Conservation (phyloP, 30 jellyfish, hydroid and myxozoan species). For the Pelagia noctiluca region DNA sequence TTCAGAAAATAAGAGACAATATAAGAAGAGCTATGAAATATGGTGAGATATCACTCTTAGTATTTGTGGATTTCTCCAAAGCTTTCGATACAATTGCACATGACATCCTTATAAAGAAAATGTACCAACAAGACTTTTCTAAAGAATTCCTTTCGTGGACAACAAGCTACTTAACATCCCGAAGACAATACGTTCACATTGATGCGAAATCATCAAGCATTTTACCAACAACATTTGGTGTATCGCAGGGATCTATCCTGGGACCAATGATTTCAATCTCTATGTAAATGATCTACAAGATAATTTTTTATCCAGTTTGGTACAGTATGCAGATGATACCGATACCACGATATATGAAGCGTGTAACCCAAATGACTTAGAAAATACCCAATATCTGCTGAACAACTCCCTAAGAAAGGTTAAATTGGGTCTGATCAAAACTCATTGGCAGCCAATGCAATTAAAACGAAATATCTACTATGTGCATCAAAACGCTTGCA, state of each 20-base stretch:
- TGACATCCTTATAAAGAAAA: constrained; percentile 29
- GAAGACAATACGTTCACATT: constrained; percentile 38
- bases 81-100: constrained; percentile 48
- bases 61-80: constrained; percentile 38
- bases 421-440: constrained; percentile 48
- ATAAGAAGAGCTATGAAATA: constrained; percentile 58
- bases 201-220: constrained; percentile 25
- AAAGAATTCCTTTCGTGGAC: constrained; percentile 40
- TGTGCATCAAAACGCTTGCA: constrained; percentile 48
- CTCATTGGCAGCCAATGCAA: constrained; percentile 71
- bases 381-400: constrained; percentile 23
- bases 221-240: constrained; percentile 1
- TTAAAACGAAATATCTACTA: constrained; percentile 51
- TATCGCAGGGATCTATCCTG: constrained; percentile 32
- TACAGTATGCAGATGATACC: constrained; percentile 78
- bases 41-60: constrained; percentile 49
- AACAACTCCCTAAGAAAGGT: neutral
- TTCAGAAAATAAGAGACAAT: constrained; percentile 34
- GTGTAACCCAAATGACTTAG: constrained; percentile 54
- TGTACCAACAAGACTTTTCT: constrained; percentile 54
- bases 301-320: constrained; percentile 53
- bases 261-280: constrained; percentile 67
- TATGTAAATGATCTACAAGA: constrained; percentile 72
- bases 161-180: constrained; percentile 46
- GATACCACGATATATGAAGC: constrained; percentile 74